Evolutionary conservation across 1,140 invertebrate species (phyloP), one percentile per base, ranked within the genome.

Genomic region (Mercenaria mercenaria): DNA sequence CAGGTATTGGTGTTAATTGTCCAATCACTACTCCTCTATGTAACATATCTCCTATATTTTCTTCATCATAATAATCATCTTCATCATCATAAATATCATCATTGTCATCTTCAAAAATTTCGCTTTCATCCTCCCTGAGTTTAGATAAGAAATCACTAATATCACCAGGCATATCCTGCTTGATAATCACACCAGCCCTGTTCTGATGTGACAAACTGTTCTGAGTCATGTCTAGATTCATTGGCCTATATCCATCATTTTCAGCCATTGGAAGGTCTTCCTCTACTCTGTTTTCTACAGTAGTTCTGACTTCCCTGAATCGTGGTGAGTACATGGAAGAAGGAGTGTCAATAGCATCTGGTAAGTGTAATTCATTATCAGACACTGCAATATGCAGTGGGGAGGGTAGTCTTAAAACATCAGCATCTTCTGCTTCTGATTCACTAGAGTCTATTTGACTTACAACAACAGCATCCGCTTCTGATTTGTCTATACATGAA

Each of bases 171-270:
- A 89, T 76, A 47, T 89, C 50, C n/a, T 81, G 59, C 50, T 43
- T 79, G 29, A 88, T 52, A 39, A 88, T 61, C 1, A 88, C 86
- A 32, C 86, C 86, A 37, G 86, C 76, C 72, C 86, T 88, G 52
- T 88, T 88, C 41, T 88, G 76, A 6, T 50, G 47, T 37, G 61
- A 32, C 6, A 56, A 34, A 79, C 74, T 88, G 10, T 77, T 79
- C 72, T 93, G 92, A 29, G 93, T 94, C 88, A 94, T 92, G 74
- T 95, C 93, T 20, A 94, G 76, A 84, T 95, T 94, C 93, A 94
- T 94, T 23, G 92, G 93, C 59, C 91, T 90, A 79, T 92, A 93
- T 0, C 92, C 93, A 89, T 95, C 93, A 91, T 93, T 83, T n/a
- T 89, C 90, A 69, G 92, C 79, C 8, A 90, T 79, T 0, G 93